Percentiles rank a stretch among this genome's conserved stretches.
Conservation (phyloP, 2,113 vertebrate species). For the Tragelaphus strepsiceros region DNA sequence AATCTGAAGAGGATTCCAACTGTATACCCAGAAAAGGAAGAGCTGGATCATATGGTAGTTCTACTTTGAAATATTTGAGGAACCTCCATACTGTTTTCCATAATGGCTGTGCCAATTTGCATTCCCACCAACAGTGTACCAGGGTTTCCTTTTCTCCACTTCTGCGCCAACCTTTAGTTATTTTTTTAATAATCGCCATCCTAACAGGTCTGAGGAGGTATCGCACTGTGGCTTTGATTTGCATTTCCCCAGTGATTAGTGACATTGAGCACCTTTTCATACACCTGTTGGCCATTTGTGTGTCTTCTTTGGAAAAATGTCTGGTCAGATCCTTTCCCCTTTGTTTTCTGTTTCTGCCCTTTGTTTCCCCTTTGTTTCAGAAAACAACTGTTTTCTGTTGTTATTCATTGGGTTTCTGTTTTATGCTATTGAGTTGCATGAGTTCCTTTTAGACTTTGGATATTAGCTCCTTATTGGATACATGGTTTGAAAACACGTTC, state of each 20-base stretch:
- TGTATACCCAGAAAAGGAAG: background rate
- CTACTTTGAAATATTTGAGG: background rate
- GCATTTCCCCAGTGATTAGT: background rate
- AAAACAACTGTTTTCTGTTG: background rate
- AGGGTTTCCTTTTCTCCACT: background rate
- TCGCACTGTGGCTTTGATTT: background rate
- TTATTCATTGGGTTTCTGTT: background rate
- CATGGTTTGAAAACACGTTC: background rate
- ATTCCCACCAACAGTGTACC: background rate
- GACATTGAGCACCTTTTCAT: background rate
- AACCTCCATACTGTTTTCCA: background rate
- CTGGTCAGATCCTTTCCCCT: background rate
- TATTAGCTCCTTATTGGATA: background rate
- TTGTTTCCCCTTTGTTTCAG: background rate
- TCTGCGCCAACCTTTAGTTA: background rate
- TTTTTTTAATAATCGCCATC: background rate
- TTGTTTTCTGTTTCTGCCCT: background rate
- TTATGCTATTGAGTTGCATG: background rate
- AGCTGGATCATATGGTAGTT: background rate
- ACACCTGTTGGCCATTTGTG: background rate
- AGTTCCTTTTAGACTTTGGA: background rate
- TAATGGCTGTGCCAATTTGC: background rate
- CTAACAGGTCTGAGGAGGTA: background rate
- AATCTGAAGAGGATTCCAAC: background rate
- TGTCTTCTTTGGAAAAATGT: background rate